Evolutionary conservation across 2,797 vertebrate species (phyloP).

Genomic region (Lophius americanus): DNA sequence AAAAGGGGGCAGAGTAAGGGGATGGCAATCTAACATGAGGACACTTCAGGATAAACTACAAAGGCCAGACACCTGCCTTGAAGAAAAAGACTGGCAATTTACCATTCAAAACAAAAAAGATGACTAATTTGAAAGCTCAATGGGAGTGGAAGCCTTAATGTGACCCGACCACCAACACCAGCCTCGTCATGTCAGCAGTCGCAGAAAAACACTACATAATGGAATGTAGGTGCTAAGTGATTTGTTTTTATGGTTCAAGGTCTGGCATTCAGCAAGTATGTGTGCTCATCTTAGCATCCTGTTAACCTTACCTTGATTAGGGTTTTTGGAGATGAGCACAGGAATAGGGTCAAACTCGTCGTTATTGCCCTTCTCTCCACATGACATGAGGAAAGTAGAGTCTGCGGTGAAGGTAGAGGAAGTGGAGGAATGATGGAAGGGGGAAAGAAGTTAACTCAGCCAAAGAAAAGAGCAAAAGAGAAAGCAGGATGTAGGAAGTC

Average conservation of each 20-base stretch:
- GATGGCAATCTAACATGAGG: slow-evolving; percentile 46
- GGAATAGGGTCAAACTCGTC: slow-evolving; percentile 99
- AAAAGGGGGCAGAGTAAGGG: slow-evolving; percentile 60
- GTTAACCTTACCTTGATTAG: slow-evolving; percentile 95
- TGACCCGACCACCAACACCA: slow-evolving; percentile 53
- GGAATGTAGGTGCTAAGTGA: slow-evolving; percentile 23
- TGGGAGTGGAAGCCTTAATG: slow-evolving; percentile 52
- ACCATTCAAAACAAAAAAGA: slow-evolving; percentile 42
- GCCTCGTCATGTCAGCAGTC: slow-evolving; percentile 50
- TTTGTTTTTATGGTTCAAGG: slow-evolving; percentile 39
- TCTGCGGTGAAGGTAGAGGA: slow-evolving; percentile 83
- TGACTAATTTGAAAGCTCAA: slow-evolving; percentile 60
- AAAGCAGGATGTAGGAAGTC: slow-evolving; percentile 52
- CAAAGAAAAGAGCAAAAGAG: slow-evolving; percentile 65
- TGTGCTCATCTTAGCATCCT: slow-evolving; percentile 55
- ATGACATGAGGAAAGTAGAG: slow-evolving; percentile 94
- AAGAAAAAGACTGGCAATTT: slow-evolving; percentile 25
- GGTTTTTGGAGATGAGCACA: slow-evolving; percentile 97
- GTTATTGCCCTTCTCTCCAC: slow-evolving; percentile 91
- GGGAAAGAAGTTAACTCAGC: slow-evolving; percentile 83
- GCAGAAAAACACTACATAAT: slow-evolving; percentile 26
- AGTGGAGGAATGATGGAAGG: slow-evolving; percentile 58
- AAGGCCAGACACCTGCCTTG: slow-evolving; percentile 53
- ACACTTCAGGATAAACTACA: slow-evolving; percentile 47
- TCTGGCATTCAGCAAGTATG: slow-evolving; percentile 47